Evolutionary conservation across 2,797 vertebrate genomes (phyloP), one percentile per base, ranked within the genome.

Genomic region (Coranthus polyacanthus): DNA sequence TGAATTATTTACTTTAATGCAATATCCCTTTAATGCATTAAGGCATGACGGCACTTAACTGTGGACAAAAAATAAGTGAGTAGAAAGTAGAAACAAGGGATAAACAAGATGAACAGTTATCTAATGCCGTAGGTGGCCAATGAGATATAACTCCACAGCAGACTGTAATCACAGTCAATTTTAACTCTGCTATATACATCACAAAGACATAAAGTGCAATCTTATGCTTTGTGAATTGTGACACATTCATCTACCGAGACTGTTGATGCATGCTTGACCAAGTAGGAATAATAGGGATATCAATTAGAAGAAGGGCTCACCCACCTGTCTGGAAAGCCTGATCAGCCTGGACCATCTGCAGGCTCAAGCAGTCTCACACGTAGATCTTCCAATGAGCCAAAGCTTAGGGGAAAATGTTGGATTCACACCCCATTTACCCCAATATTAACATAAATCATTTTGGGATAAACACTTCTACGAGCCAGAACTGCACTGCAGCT

Each of bases 401-500:
- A 80, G 78, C 87, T 88, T 75, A 56, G 81, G 78, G 58, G 59
- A 21, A 87, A 86, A 76, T 71, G 84, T 74, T 82, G 68, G 52
- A 84, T 89, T 92, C 89, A 90, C 89, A 88, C 79, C 65, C 83
- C 90, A 91, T 93, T 92, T 90, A 90, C 75, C 68, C 46, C 74
- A 54, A 63, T 72, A 75, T 85, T 79, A 88, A 82, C 88, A 92
- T 91, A 79, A 89, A 90, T 91, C 88, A 89, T 76, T 58, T 57
- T n/a, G 63, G 81, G 59, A 87, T 82, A 85, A 88, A 90, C 73
- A 75, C 69, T 41, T 76, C 36, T 41, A 20, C 61, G 38, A 26
- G 54, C 55, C 59, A 64, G 56, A 64, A 43, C 63, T 66, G 21
- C 16, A 55, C 37, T 21, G 58, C 18, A 68, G 49, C 64, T 63